Percentiles rank a stretch among this genome's conserved stretches.
phyloP scores from a whole-genome alignment of 2,797 vertebrate species.

The Lithobates sylvaticus region DNA sequence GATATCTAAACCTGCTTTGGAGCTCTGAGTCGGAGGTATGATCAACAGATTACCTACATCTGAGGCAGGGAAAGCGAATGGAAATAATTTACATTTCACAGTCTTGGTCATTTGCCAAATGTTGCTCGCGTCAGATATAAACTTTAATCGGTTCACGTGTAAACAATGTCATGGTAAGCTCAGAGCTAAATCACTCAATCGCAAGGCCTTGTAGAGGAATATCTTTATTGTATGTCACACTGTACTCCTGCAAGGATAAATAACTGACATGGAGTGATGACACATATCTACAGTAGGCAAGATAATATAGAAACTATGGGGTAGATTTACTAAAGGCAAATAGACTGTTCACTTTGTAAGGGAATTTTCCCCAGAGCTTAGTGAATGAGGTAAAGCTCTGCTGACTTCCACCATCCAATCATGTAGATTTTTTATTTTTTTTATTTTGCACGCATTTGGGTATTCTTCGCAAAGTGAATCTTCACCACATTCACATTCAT shows the following conservation, averaged over 20 bases:
- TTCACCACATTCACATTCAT: too few relatives aligned
- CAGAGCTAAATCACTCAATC: conserved; percentile 15
- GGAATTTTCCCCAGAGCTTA: too few relatives aligned
- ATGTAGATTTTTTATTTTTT: too few relatives aligned
- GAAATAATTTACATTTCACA: conserved; percentile 44
- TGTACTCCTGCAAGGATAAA: not conserved
- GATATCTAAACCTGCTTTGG: conserved; percentile 42
- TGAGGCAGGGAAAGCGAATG: conserved; percentile 29
- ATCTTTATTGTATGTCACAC: not conserved
- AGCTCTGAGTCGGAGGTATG: conserved; percentile 39
- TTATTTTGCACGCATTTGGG: too few relatives aligned
- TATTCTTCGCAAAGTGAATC: too few relatives aligned
- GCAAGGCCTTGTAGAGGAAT: conserved; percentile 2
- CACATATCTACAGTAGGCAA: too few relatives aligned
- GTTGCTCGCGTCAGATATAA: conserved; percentile 34
- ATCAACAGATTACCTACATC: conserved; percentile 49
- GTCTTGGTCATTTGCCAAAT: conserved; percentile 19
- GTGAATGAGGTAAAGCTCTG: too few relatives aligned
- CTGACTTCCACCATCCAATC: too few relatives aligned
- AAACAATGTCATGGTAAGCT: conserved; percentile 49
- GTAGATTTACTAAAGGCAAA: too few relatives aligned
- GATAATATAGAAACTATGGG: too few relatives aligned
- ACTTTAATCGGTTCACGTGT: conserved; percentile 37
- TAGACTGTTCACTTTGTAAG: too few relatives aligned
- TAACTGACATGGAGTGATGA: not conserved